Percentiles rank a stretch among this genome's conserved stretches.
Evolutionary conservation across 1,140 invertebrate genomes (phyloP).

Genomic region (Atta texana): DNA sequence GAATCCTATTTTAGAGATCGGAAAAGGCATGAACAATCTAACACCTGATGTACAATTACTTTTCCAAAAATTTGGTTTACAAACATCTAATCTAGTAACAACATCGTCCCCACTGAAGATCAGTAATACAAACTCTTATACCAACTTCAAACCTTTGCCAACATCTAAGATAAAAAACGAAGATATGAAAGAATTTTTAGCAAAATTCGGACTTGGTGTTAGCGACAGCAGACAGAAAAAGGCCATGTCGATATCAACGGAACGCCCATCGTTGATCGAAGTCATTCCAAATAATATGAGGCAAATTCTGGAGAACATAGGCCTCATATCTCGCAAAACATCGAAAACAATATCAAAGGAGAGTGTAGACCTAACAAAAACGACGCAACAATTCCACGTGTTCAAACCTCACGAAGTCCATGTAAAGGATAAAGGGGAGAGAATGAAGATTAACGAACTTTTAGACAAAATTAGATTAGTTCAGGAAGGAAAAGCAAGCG

Average conservation of each 20-base stretch:
- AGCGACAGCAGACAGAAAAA: conserved; percentile 79
- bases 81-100: conserved; percentile 66
- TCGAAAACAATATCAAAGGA: not conserved
- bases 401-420: conserved; percentile 85
- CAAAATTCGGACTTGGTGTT: conserved; percentile 86
- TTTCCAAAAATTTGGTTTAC: conserved; percentile 83
- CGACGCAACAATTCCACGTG: conserved; percentile 79
- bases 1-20: conserved; percentile 69
- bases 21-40: conserved; percentile 80
- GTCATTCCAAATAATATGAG: conserved; percentile 86
- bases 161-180: conserved; percentile 82
- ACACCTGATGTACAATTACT: conserved; percentile 82
- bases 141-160: conserved; percentile 88
- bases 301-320: conserved; percentile 86
- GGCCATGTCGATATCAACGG: conserved; percentile 72
- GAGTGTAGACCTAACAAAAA: conserved; percentile 48
- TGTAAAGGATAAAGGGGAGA: conserved; percentile 80
- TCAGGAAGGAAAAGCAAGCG: conserved; percentile 82
- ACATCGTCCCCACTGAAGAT: conserved; percentile 72
- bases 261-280: conserved; percentile 81
- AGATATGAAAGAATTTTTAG: conserved; percentile 88
- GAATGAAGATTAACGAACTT: conserved; percentile 84
- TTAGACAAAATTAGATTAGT: conserved; percentile 85
- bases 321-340: conserved; percentile 79
- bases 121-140: conserved; percentile 84